Evolutionary conservation across 2,797 vertebrate genomes (phyloP).

Genomic region (Oophaga sylvatica): DNA sequence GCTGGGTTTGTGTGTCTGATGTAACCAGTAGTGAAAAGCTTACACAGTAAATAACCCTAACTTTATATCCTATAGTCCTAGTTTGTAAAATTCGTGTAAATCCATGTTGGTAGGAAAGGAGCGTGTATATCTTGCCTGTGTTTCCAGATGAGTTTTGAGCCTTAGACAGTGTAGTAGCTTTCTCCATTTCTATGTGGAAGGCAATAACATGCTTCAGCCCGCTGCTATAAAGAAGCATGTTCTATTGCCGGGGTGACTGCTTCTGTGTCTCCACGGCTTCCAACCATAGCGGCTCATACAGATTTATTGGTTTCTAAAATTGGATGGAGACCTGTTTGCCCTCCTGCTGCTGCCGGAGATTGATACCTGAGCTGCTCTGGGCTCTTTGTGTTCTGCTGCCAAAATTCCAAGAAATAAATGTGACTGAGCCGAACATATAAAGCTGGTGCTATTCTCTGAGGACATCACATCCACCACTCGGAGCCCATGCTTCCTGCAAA

Average conservation of each 20-base stretch:
- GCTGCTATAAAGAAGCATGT: neutral
- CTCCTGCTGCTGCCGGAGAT: neutral
- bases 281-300: conserved; percentile 18
- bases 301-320: conserved; percentile 30
- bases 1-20: neutral
- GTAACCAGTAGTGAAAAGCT: neutral
- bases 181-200: neutral
- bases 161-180: neutral
- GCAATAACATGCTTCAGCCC: neutral
- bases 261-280: neutral
- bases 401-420: conserved; percentile 37
- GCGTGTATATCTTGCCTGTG: neutral
- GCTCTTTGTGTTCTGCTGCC: conserved; percentile 19
- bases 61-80: neutral
- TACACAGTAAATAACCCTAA: neutral
- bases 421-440: neutral
- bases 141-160: no score
- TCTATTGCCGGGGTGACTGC: neutral
- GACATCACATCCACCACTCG: neutral
- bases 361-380: conserved; percentile 29
- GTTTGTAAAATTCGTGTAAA: neutral
- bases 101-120: neutral
- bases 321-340: conserved; percentile 29
- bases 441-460: neutral
- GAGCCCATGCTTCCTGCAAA: neutral